Conservation (phyloP, 2,888 invertebrate species). For the Schrankia costaestrigalis region DNA sequence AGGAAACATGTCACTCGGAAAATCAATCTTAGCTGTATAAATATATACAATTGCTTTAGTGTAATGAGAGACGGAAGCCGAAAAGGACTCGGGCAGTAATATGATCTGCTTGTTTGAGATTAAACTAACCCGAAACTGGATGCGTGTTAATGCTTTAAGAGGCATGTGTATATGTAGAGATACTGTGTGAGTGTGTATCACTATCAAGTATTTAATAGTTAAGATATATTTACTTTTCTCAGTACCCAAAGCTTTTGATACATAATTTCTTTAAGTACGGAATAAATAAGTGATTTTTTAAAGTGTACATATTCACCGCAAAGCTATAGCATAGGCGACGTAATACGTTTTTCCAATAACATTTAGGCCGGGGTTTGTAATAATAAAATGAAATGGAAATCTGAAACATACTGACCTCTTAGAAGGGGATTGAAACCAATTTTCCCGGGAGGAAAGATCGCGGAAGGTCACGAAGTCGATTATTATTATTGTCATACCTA, state of each 20-base stretch:
- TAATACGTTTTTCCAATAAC: conserved; percentile 44
- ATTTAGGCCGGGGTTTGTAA: conserved; percentile 42
- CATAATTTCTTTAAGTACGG: too few species aligned
- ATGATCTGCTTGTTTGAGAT: conserved; percentile 55
- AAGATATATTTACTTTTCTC: too few species aligned
- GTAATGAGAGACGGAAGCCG: conserved; percentile 31
- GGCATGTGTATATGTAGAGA: conserved; percentile 23
- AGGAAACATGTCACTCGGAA: too few species aligned
- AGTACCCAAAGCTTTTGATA: too few species aligned
- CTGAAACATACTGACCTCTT: conserved; percentile 54
- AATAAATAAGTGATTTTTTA: conserved; percentile 12
- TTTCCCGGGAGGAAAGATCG: conserved; percentile 39
- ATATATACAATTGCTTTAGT: conserved; percentile 11
- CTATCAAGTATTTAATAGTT: too few species aligned
- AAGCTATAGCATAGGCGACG: conserved; percentile 28
- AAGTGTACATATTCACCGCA: conserved; percentile 23
- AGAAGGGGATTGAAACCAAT: conserved; percentile 49
- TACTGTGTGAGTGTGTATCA: too few species aligned
- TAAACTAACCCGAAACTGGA: conserved; percentile 55
- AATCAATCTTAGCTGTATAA: too few species aligned
- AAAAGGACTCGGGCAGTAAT: conserved; percentile 44
- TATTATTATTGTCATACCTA: conserved; percentile 38
- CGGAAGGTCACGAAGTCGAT: conserved; percentile 39
- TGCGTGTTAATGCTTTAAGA: conserved; percentile 49
- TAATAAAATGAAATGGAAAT: conserved; percentile 59